phyloP scores from a whole-genome alignment of 2,797 vertebrate genomes.

The Anguilla pacifica region DNA sequence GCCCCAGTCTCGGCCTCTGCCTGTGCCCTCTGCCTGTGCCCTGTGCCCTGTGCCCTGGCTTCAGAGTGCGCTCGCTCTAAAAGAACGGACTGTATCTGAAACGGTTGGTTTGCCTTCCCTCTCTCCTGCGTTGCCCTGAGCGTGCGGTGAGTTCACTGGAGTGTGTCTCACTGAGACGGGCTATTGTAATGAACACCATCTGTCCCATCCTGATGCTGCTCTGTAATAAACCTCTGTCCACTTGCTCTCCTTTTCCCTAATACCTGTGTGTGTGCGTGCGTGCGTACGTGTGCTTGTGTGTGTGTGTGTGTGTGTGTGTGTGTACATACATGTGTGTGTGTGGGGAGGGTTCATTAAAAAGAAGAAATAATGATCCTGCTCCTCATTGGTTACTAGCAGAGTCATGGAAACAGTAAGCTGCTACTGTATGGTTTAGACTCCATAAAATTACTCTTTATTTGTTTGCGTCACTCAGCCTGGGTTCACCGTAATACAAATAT shows the following conservation, averaged over 20 bases:
- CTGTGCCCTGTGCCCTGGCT: neutral
- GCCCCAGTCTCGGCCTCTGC: neutral
- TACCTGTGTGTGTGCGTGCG: conserved; percentile 6
- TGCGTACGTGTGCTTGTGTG: neutral
- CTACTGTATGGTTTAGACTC: neutral
- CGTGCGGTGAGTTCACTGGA: conserved; percentile 51
- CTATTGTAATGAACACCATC: conserved; percentile 70
- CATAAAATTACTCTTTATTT: neutral
- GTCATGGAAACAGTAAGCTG: neutral
- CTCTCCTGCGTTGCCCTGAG: conserved; percentile 24
- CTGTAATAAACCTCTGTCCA: conserved; percentile 42
- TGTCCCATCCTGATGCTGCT: conserved; percentile 56
- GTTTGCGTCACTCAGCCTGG: neutral
- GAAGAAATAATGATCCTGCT: neutral
- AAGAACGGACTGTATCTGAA: neutral
- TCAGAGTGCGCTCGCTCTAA: neutral
- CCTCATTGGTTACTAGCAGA: neutral
- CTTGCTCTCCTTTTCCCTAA: neutral
- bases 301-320: neutral
- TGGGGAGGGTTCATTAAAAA: conserved; percentile 5
- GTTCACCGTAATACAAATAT: neutral
- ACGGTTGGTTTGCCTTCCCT: neutral
- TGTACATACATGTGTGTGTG: conserved; percentile 23
- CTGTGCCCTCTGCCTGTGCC: neutral
- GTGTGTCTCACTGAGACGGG: conserved; percentile 65